Base-by-base conservation (phyloP, 2,888 invertebrate genomes). In the Melanotus villosus region DNA sequence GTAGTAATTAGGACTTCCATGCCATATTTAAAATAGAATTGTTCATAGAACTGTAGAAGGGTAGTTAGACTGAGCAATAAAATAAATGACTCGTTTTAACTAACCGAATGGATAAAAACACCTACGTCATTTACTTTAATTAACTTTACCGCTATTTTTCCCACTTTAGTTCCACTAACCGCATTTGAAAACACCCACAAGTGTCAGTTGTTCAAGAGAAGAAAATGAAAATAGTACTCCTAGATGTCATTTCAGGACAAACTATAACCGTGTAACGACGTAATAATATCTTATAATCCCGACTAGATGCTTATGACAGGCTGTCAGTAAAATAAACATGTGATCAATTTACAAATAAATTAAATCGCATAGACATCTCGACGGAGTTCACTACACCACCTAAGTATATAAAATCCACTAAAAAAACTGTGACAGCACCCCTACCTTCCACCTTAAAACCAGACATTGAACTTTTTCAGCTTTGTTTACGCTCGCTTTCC, bases 321-420 rank as follows among this genome's bases (percentile, higher is more conserved):
- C 34, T 60, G 45, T 60, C 60, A 36, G 47, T 60, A 47, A 32
- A 60, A 16, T 50, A 36, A 50, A 60, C 60, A 14, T 23, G 23
- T 57, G 23, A 36, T 47, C 43, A 58, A 60, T 60, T 60, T 60
- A n/a, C 34, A 36, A 47, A 36, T 32, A 45, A 47, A 45, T 60
- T 45, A 45, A 47, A 47, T 60, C 23, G 14, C 30, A 12, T 32
- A 60, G 21, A 52, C 16, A 30, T 26, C 23, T 7, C 26, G 10
- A n/a, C 23, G 5, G 14, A 23, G 19, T 45, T 60, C 36, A 60
- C 34, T 21, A 50, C 10, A 41, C 57, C 57, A 10, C 23, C 3
- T n/a, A 5, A 16, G 12, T 16, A 2, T 41, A 50, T 50, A 50
- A 26, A 6, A 23, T 12, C 14, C 6, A 14, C 14, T 32, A 14